A percentile compares a stretch with the other conserved stretches of the same genome.
Evolutionary conservation across 2,113 vertebrate genomes (phyloP).

Genomic region (Lepus europaeus): DNA sequence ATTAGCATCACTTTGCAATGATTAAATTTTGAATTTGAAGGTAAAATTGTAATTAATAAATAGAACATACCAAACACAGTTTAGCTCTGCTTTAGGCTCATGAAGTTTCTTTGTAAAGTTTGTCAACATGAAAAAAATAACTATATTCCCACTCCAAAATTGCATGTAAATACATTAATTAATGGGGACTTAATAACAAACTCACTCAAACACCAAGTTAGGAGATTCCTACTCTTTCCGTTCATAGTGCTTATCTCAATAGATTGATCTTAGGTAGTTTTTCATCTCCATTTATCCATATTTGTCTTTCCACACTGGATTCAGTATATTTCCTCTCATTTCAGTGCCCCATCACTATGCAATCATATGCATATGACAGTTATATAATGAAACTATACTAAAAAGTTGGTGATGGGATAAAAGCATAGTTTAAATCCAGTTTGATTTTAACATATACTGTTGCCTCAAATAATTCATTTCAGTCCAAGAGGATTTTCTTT

Average conservation of each 20-base stretch:
- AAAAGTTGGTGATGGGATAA: not conserved
- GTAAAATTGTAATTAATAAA: not conserved
- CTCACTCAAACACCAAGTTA: not conserved
- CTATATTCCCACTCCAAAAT: not conserved
- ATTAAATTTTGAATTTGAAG: not conserved
- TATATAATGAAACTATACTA: not conserved
- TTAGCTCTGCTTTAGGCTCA: not conserved
- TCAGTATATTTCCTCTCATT: not conserved
- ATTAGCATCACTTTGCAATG: not conserved
- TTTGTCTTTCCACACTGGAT: not conserved
- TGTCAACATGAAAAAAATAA: not conserved
- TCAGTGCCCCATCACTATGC: not conserved
- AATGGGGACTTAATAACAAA: not conserved
- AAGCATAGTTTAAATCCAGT: not conserved
- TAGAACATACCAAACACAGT: not conserved
- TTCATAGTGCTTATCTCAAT: not conserved
- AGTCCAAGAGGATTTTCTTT: not conserved
- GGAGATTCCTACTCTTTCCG: not conserved
- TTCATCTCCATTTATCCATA: not conserved
- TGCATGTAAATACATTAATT: not conserved
- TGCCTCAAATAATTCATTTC: not conserved
- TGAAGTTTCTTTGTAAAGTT: not conserved
- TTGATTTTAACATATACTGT: not conserved
- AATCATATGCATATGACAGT: not conserved
- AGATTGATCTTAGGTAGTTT: not conserved